Evolutionary conservation across 2,888 invertebrate genomes (phyloP).

Genomic region (Meghimatium bilineatum): DNA sequence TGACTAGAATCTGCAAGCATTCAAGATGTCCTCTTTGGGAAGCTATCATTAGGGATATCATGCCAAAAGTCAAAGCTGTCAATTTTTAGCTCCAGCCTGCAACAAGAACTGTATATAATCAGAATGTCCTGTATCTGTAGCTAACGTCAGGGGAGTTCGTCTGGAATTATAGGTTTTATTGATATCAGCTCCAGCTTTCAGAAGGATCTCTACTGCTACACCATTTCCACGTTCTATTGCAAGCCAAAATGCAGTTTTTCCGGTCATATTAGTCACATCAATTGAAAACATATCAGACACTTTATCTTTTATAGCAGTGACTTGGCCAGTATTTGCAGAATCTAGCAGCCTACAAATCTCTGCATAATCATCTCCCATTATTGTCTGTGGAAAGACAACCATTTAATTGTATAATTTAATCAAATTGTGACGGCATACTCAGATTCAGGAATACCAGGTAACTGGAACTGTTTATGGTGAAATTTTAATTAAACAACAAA

Average conservation of each 20-base stretch:
- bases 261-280: slow-evolving; percentile 1
- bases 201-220: neutral
- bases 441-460: no score
- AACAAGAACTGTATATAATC: neutral
- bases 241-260: slow-evolving; percentile 32
- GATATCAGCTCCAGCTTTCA: slow-evolving; percentile 30
- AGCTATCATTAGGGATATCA: slow-evolving; percentile 29
- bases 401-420: neutral
- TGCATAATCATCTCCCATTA: neutral
- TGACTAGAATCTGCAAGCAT: neutral
- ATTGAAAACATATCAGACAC: neutral
- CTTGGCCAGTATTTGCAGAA: slow-evolving; percentile 13
- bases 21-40: slow-evolving; percentile 13
- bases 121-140: neutral
- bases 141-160: slow-evolving; percentile 24
- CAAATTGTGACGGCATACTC: no score
- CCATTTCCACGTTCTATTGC: slow-evolving; percentile 8
- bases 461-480: no score
- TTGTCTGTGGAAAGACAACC: neutral
- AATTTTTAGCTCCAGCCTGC: slow-evolving; percentile 20
- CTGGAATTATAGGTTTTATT: slow-evolving; percentile 8
- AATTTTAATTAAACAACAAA: no score
- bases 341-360: neutral
- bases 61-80: slow-evolving; percentile 32
- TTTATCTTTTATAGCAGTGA: neutral